phyloP scores from a whole-genome alignment of 2,888 invertebrate species.

The Neria commutata region DNA sequence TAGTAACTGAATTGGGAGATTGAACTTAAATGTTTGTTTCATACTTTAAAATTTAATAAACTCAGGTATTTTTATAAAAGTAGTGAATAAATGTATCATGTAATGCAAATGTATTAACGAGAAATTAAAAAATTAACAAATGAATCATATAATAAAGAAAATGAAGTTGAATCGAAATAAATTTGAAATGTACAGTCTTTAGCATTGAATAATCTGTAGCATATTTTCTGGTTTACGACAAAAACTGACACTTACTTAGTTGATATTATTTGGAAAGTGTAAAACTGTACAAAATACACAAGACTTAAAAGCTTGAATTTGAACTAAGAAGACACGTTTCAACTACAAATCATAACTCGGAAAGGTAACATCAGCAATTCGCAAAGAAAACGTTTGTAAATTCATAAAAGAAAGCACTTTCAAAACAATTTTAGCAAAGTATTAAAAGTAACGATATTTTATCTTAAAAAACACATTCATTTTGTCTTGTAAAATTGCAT shows the following conservation, averaged over 20 bases:
- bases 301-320: conserved; percentile 7
- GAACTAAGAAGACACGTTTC: conserved; percentile 40
- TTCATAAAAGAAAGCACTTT: conserved; percentile 33
- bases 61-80: no score
- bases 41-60: no score
- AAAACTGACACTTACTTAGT: conserved; percentile 32
- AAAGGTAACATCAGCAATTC: conserved; percentile 1
- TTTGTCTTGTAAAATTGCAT: not conserved
- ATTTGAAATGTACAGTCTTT: not conserved
- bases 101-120: conserved; percentile 38
- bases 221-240: conserved; percentile 34
- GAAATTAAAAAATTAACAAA: conserved; percentile 25
- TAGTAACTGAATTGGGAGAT: no score
- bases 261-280: not conserved
- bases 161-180: no score
- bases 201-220: not conserved
- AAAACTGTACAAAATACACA: not conserved
- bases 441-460: not conserved
- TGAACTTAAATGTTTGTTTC: no score
- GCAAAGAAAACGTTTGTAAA: conserved; percentile 31
- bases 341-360: conserved; percentile 42
- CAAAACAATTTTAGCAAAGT: conserved; percentile 22
- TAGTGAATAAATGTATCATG: no score
- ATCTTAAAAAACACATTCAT: conserved; percentile 4
- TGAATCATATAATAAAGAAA: conserved; percentile 21